phyloP scores from a whole-genome alignment of 2,113 vertebrate species.

The Mesocricetus auratus region DNA sequence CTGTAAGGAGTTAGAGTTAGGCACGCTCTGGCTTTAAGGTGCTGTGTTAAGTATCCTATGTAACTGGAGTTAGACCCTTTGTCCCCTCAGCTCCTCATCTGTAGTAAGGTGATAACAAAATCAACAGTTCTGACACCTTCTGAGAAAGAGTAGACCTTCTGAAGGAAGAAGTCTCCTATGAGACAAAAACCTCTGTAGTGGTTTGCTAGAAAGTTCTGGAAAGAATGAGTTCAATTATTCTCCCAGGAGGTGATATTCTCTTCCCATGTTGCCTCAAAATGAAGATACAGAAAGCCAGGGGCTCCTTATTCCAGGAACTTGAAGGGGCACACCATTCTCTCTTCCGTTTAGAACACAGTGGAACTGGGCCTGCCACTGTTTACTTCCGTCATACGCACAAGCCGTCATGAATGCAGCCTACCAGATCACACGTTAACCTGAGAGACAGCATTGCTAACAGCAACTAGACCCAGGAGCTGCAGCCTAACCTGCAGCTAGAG shows the following conservation, averaged over 20 bases:
- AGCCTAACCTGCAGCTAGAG: background rate
- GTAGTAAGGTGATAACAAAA: background rate
- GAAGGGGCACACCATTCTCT: background rate
- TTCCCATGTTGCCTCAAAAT: background rate
- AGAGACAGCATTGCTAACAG: background rate
- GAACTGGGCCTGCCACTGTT: background rate
- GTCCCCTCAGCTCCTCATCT: background rate
- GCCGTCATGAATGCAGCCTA: background rate
- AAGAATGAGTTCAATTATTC: background rate
- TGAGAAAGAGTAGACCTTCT: background rate
- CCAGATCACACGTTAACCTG: background rate
- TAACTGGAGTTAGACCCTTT: background rate
- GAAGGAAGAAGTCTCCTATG: background rate
- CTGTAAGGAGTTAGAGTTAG: background rate
- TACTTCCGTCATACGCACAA: background rate
- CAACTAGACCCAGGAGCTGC: background rate
- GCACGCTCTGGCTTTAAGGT: background rate
- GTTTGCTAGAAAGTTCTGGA: background rate
- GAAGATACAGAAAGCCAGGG: background rate
- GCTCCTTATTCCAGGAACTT: background rate
- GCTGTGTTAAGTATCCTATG: background rate
- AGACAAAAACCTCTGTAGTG: background rate
- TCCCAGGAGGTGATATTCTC: background rate
- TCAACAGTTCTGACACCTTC: background rate
- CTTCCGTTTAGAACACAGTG: background rate